Conservation (phyloP, 2,888 invertebrate species). For the Branchellion lobata region DNA sequence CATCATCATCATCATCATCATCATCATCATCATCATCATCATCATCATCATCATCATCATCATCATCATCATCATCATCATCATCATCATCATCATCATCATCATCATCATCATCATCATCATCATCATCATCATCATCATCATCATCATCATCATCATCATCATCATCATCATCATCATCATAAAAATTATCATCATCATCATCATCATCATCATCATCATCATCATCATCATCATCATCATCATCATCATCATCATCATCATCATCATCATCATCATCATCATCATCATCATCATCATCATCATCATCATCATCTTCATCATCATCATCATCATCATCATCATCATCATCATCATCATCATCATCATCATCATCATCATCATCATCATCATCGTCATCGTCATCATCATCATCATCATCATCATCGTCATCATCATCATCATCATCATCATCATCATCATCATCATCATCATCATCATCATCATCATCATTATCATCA, state of each 20-base stretch:
- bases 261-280: slow-evolving; percentile 2
- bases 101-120: not conserved
- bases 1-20: not conserved
- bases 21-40: no score
- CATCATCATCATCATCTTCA: slow-evolving; percentile 2
- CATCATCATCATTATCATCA: not conserved
- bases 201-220: not conserved
- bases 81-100: not conserved
- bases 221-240: not conserved
- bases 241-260: slow-evolving; percentile 2
- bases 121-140: not conserved
- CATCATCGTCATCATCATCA: slow-evolving; percentile 6
- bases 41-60: slow-evolving; percentile 2
- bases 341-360: not conserved
- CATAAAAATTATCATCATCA: no score
- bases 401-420: slow-evolving; percentile 2
- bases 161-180: slow-evolving; percentile 1
- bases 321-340: slow-evolving; percentile 2
- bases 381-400: slow-evolving; percentile 6
- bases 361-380: slow-evolving; percentile 2
- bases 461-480: slow-evolving; percentile 2
- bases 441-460: slow-evolving; percentile 2
- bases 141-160: not conserved
- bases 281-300: not conserved
- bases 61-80: not conserved